Base-by-base conservation (phyloP, 2,888 invertebrate genomes). In the Dioctria linearis region DNA sequence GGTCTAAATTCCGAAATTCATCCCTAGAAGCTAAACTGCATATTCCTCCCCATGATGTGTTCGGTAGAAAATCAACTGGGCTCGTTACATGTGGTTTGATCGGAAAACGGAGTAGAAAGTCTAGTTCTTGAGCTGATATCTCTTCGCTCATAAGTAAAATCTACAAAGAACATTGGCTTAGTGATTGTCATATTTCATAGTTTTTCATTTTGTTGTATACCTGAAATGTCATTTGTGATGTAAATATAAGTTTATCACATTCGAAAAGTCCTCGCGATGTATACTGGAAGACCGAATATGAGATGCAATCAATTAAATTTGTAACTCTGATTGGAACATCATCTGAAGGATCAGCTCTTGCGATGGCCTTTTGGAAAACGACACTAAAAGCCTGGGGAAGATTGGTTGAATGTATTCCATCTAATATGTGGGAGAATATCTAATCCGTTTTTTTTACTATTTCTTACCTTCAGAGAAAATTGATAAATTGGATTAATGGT, bases 401-500 rank as follows among this genome's bases (percentile, higher is more conserved):
- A 66, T 43, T 75, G 25, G 25, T 25, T 25, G 25, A 25, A 25
- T 25, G 25, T 1, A 1, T 25, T 25, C 25, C 2, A 25, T 25
- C 25, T 13, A 63, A 13, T 63, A n/a, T 13, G 37, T n/a, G 11
- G 5, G 13, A 25, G 63, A 65, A 40, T 49, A 39, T 2, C 11
- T 9, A 69, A 2, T 73, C 43, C 25, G n/a, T 71, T 57, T 69
- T 40, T 43, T 25, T 9, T 4, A 76, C 0, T 37, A 37, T 4
- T n/a, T 37, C 8, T 13, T 39, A 88, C 96, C 92, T 98, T 98
- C 82, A 98, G 90, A 11, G 98, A 98, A 90, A 98, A 98, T 88
- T 98, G 98, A 88, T 98, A 98, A 85, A 98, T 98, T 0, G 97
- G 97, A 90, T 98, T 98, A 82, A 98, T 98, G 49, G 96, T 97